Evolutionary conservation across 2,888 invertebrate genomes (phyloP).

Genomic region (Xestoiulus laeticollis): DNA sequence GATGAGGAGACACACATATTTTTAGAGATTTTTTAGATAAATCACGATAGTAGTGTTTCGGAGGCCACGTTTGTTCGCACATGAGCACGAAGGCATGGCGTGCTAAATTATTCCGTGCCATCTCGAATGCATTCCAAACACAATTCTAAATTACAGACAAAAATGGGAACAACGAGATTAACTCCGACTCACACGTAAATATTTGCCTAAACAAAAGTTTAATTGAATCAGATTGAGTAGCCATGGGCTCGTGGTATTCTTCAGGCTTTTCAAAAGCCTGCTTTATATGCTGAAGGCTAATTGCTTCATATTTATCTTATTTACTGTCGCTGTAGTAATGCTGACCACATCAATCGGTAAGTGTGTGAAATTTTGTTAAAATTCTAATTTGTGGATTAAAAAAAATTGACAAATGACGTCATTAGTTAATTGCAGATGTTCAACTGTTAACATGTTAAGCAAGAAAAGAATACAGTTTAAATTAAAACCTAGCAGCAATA

Average conservation of each 20-base stretch:
- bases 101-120: neutral
- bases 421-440: neutral
- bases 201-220: neutral
- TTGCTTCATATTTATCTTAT: neutral
- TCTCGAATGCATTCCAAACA: neutral
- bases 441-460: neutral
- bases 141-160: constrained; percentile 34
- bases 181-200: neutral
- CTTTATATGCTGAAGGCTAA: neutral
- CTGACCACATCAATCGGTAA: neutral
- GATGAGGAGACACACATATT: neutral
- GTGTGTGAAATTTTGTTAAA: neutral
- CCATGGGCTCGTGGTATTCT: neutral
- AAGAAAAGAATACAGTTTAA: neutral
- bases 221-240: constrained; percentile 1
- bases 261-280: constrained; percentile 25
- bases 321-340: neutral
- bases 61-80: constrained; percentile 21
- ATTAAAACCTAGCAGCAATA: neutral
- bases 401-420: neutral
- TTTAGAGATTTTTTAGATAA: neutral
- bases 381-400: neutral
- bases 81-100: constrained; percentile 6
- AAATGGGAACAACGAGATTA: constrained; percentile 29
- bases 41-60: neutral